These are phyloP conservation scores for Zeuzera pyrina DNA, from an alignment of 2,888 invertebrate genomes.

Conservation along the genomic window DNA sequence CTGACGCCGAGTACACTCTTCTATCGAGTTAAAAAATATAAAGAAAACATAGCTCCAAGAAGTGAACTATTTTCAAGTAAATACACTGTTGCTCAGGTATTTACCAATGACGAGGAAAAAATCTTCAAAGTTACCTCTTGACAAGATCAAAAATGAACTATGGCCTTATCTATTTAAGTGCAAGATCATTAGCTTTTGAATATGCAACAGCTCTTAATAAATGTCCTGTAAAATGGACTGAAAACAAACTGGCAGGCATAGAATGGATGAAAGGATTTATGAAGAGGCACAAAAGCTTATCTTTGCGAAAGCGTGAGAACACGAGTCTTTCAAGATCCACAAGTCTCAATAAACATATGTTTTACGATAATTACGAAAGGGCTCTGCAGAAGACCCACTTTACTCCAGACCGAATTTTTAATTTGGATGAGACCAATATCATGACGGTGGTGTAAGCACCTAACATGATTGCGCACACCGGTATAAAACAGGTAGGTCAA, in stretches of 20 bases:
- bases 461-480: constrained; percentile 16
- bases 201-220: not conserved
- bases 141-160: constrained; percentile 19
- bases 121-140: constrained; percentile 15
- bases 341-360: constrained; percentile 8
- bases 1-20: not conserved
- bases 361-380: not conserved
- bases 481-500: constrained; percentile 13
- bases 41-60: constrained; percentile 1
- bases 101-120: constrained; percentile 15
- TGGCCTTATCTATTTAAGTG: constrained; percentile 11
- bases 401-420: constrained; percentile 5
- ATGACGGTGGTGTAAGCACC: constrained; percentile 20
- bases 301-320: constrained; percentile 10
- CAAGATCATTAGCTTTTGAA: not conserved
- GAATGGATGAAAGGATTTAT: constrained; percentile 13
- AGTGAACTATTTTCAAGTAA: constrained; percentile 9
- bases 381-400: constrained; percentile 2
- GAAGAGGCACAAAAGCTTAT: constrained; percentile 7
- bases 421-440: constrained; percentile 23
- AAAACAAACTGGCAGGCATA: constrained; percentile 7
- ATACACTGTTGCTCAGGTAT: constrained; percentile 14
- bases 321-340: constrained; percentile 15
- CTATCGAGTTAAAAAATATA: not conserved
- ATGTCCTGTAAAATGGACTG: not conserved